Evolutionary conservation across 1,140 invertebrate species (phyloP).

Genomic region (Megalopta genalis): DNA sequence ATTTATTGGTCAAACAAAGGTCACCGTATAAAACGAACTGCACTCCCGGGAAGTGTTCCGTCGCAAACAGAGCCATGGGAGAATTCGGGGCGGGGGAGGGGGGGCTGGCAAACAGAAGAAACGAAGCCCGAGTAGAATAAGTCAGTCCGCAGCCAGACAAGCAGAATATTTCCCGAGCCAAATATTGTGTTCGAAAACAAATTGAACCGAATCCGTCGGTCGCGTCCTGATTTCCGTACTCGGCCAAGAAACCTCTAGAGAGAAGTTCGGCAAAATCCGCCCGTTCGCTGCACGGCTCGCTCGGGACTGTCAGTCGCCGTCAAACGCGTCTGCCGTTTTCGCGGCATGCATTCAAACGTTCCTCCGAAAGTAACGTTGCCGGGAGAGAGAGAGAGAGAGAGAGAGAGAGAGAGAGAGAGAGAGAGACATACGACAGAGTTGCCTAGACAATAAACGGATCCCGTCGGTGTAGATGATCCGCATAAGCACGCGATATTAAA

Average conservation of each 20-base stretch:
- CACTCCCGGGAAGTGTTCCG: too few relatives aligned
- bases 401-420: too few relatives aligned
- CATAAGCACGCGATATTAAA: too few relatives aligned
- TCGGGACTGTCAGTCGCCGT: neutral
- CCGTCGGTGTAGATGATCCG: neutral
- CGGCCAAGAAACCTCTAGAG: neutral
- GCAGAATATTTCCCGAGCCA: neutral
- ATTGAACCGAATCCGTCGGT: neutral
- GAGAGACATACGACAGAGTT: too few relatives aligned
- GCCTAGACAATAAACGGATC: neutral
- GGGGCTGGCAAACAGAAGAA: neutral
- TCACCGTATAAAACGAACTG: too few relatives aligned
- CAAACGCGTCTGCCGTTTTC: neutral
- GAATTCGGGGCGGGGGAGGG: too few relatives aligned
- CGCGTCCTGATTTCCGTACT: too few relatives aligned
- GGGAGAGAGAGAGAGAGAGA: too few relatives aligned
- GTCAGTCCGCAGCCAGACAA: neutral
- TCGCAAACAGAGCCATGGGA: too few relatives aligned
- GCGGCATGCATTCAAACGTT: neutral
- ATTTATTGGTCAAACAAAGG: neutral
- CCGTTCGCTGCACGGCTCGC: too few relatives aligned
- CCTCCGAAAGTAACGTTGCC: neutral
- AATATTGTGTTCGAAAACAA: neutral
- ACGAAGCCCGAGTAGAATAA: neutral
- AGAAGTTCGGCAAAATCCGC: neutral